phyloP scores from a whole-genome alignment of 2,113 vertebrate species.

The Jaculus jaculus region DNA sequence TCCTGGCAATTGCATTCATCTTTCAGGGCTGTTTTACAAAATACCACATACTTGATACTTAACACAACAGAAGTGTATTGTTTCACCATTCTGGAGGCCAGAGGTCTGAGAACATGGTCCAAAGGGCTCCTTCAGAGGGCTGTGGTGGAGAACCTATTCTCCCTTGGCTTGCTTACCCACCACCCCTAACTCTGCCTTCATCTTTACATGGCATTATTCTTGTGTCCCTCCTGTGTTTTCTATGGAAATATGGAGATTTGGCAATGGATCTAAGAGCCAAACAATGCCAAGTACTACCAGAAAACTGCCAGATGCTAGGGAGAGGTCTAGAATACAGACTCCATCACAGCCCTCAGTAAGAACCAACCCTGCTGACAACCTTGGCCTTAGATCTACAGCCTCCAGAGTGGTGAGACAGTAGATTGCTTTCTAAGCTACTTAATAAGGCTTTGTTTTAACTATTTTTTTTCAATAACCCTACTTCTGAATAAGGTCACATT shows the following conservation, averaged over 20 bases:
- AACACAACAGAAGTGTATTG: neutral
- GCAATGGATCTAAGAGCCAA: neutral
- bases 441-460: neutral
- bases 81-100: neutral
- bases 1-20: neutral
- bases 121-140: neutral
- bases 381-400: neutral
- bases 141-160: neutral
- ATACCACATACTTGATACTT: neutral
- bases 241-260: neutral
- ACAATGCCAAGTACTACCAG: neutral
- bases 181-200: neutral
- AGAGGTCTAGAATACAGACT: neutral
- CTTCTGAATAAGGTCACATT: constrained; percentile 9
- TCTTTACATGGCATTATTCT: neutral
- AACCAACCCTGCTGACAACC: neutral
- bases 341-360: neutral
- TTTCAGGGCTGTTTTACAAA: constrained; percentile 13
- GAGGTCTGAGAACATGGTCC: neutral
- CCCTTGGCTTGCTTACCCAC: neutral
- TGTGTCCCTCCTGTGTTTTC: neutral
- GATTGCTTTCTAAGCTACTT: neutral
- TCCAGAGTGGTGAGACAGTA: neutral
- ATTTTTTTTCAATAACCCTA: neutral
- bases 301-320: neutral